Conservation (phyloP, 2,797 vertebrate species). For the Varecia variegata region DNA sequence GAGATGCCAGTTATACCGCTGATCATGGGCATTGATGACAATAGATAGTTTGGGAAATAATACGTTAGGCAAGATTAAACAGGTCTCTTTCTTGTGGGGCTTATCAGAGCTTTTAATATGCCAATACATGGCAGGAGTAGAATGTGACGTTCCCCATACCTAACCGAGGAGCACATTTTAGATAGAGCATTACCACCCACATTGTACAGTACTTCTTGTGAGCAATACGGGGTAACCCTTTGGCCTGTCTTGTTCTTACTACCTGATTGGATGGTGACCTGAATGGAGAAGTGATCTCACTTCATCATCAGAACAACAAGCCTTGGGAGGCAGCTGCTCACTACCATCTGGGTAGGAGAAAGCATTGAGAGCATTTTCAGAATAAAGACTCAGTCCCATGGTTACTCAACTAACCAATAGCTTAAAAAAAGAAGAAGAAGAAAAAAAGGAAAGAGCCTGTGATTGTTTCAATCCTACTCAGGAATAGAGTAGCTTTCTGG, state of each 20-base stretch:
- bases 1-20: neutral
- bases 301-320: neutral
- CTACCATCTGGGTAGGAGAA: neutral
- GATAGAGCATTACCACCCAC: neutral
- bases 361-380: neutral
- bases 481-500: neutral
- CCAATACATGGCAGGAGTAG: neutral
- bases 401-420: slow-evolving; percentile 44
- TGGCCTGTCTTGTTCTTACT: neutral
- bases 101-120: neutral
- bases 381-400: neutral
- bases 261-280: neutral
- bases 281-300: neutral
- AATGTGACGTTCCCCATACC: neutral
- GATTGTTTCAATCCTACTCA: neutral
- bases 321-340: neutral
- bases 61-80: slow-evolving; percentile 1
- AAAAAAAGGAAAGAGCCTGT: neutral
- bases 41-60: neutral
- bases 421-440: neutral
- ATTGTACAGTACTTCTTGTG: neutral
- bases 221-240: neutral
- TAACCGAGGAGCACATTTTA: neutral
- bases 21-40: neutral
- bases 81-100: neutral